Evolutionary conservation across 2,797 vertebrate genomes (phyloP), one percentile per base, ranked within the genome.

Genomic region (Dendrocincla fuliginosa): DNA sequence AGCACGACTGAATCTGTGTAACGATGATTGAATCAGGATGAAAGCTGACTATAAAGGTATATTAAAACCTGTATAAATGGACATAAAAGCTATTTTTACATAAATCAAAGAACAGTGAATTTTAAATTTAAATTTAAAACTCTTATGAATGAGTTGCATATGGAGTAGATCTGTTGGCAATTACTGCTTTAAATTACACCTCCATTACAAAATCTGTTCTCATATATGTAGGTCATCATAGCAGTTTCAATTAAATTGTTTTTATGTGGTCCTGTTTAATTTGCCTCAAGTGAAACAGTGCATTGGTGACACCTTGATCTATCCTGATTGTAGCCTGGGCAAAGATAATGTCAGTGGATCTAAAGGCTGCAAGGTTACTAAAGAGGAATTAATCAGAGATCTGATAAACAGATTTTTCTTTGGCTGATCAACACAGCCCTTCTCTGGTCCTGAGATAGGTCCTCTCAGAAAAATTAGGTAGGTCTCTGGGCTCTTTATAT

Each of bases 171-270:
- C 77, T 63, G 41, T 64, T 59, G 55, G 28, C 61, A 85, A 71
- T 69, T 41, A 23, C 16, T 74, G 18, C 39, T 55, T 75, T 55
- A 57, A 55, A 73, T 89, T 44, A 6, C 5, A 14, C 37, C 23
- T 92, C 28, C 2, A 1, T 57, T 60, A 71, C 22, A 57, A 91
- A 89, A 56, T 52, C 59, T 69, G 1, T 35, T 90, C 61, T 41
- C 0, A 0, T 46, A 10, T 14, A 14, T 23, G 20, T 55, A 65
- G 25, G 27, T 42, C 15, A 22, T 42, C 10, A 3, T 25, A 49
- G 28, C 3, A 59, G 50, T 77, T 89, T 30, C 16, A 68, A 8
- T 47, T 14, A 75, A 55, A 39, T 80, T 70, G 18, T 6, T 25
- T 75, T 90, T 39, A 6, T 53, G 2, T 24, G 9, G 27, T 53